Conservation (phyloP, 2,113 vertebrate genomes). For the Colius striatus region DNA sequence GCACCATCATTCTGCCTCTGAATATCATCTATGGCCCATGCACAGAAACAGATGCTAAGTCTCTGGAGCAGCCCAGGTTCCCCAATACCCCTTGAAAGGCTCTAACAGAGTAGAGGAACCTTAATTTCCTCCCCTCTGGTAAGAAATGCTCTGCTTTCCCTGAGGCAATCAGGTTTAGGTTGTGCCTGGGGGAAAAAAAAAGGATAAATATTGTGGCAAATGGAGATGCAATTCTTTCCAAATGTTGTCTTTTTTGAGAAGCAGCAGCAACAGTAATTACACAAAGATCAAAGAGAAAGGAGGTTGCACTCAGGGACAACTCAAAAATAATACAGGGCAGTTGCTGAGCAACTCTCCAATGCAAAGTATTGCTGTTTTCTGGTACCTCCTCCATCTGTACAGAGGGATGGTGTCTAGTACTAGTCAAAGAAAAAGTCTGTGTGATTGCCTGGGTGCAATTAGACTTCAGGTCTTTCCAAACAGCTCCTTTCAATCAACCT, state of each 20-base stretch:
- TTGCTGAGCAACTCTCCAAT: conserved; percentile 43
- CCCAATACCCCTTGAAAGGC: background rate
- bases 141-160: background rate
- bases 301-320: background rate
- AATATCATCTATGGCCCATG: background rate
- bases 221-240: conserved; percentile 29
- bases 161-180: background rate
- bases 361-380: conserved; percentile 13
- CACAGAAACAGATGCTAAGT: background rate
- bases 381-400: background rate
- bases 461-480: conserved; percentile 41
- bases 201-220: background rate
- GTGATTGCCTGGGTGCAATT: conserved; percentile 30
- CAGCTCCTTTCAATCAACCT: conserved; percentile 23
- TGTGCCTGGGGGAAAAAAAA: background rate
- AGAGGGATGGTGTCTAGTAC: background rate
- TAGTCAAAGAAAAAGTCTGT: background rate
- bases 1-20: background rate
- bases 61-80: background rate
- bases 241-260: background rate
- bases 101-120: background rate
- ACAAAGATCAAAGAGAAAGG: conserved; percentile 50
- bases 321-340: conserved; percentile 21
- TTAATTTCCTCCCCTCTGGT: background rate
- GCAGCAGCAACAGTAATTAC: conserved; percentile 12